Evolutionary conservation across 2,888 invertebrate genomes (phyloP).

Genomic region (Hirtodrosophila duncani): DNA sequence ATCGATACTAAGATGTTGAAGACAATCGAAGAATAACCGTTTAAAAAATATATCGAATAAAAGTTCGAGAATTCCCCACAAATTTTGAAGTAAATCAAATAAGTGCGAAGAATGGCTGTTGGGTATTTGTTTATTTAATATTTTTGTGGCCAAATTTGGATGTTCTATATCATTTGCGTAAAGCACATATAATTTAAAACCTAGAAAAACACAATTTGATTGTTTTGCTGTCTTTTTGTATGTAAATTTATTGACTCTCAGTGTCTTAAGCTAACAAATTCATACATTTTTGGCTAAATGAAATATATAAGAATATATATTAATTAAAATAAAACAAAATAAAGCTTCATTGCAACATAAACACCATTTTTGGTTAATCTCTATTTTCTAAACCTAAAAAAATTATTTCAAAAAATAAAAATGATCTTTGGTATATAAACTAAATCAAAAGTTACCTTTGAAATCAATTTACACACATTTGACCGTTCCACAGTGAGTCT

Average conservation of each 20-base stretch:
- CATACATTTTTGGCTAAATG: slow-evolving; percentile 38
- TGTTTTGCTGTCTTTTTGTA: slow-evolving; percentile 38
- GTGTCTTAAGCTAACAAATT: slow-evolving; percentile 23
- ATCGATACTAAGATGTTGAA: too few relatives aligned
- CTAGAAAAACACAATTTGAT: neutral
- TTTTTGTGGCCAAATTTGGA: too few relatives aligned
- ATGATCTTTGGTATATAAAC: slow-evolving; percentile 58
- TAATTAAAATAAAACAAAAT: slow-evolving; percentile 37
- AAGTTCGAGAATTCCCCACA: too few relatives aligned
- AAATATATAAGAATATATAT: slow-evolving; percentile 17
- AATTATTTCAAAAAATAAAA: slow-evolving; percentile 27
- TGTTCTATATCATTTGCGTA: too few relatives aligned
- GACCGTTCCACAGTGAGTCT: too few relatives aligned
- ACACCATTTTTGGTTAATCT: slow-evolving; percentile 34
- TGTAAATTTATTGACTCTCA: slow-evolving; percentile 54
- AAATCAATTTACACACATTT: too few relatives aligned
- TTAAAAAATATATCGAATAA: too few relatives aligned
- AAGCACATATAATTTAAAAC: neutral
- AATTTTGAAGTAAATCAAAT: too few relatives aligned
- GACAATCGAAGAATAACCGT: too few relatives aligned
- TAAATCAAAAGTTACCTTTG: slow-evolving; percentile 48
- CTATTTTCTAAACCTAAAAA: slow-evolving; percentile 1
- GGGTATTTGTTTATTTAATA: too few relatives aligned
- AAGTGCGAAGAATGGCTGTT: too few relatives aligned
- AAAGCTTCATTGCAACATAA: slow-evolving; percentile 54